These are phyloP conservation scores for Rhogogaster chlorosoma DNA, from an alignment of 2,888 invertebrate genomes.

Conservation along the genomic window DNA sequence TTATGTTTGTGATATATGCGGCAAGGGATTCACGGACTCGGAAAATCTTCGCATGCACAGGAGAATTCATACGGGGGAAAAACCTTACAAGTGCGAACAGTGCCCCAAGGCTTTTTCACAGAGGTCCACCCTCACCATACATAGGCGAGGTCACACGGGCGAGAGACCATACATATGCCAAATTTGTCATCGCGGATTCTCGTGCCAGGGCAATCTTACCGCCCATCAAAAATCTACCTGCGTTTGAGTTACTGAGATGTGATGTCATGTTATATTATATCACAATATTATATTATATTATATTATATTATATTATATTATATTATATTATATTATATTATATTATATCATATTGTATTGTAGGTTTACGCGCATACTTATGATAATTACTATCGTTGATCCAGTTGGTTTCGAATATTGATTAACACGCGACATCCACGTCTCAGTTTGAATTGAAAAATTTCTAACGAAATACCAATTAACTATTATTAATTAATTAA, in stretches of 20 bases:
- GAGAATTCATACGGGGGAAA: constrained; percentile 79
- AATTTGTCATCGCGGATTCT: constrained; percentile 77
- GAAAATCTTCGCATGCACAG: constrained; percentile 77
- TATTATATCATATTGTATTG: constrained; percentile 1
- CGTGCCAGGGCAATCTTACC: constrained; percentile 77
- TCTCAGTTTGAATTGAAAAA: neutral
- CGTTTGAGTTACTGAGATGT: constrained; percentile 63
- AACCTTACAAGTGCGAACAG: constrained; percentile 78
- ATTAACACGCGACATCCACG: neutral
- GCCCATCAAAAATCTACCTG: constrained; percentile 76
- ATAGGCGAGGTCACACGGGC: constrained; percentile 78
- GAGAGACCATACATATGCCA: constrained; percentile 78
- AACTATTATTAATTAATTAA: constrained; percentile 24
- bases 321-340: neutral
- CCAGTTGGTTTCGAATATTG: neutral
- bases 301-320: neutral
- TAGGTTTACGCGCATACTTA: neutral
- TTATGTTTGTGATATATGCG: constrained; percentile 78
- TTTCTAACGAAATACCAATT: constrained; percentile 22
- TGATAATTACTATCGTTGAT: neutral
- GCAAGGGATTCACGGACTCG: constrained; percentile 78
- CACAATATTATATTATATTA: neutral
- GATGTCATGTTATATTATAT: neutral
- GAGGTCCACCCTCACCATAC: constrained; percentile 79
- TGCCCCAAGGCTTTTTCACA: constrained; percentile 80